Conservation (phyloP, 2,888 invertebrate genomes). For the Furcula furcula region DNA sequence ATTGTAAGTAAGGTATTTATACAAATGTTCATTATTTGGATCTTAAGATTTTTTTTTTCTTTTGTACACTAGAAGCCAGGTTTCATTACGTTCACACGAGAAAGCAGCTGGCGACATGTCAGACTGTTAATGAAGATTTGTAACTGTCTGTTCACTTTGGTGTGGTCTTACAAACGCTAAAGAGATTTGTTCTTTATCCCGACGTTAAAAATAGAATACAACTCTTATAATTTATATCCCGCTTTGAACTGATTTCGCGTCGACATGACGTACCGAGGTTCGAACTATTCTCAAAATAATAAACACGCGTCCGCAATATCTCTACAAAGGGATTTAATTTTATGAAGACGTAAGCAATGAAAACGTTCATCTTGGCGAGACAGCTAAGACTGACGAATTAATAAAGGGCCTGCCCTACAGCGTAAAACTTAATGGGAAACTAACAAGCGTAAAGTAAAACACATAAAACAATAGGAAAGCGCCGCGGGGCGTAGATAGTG, state of each 20-base stretch:
- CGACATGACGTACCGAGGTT: constrained; percentile 26
- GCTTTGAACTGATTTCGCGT: constrained; percentile 60
- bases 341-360: constrained; percentile 45
- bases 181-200: constrained; percentile 52
- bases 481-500: constrained; percentile 31
- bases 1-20: no score
- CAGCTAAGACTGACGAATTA: constrained; percentile 51
- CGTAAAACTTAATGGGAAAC: constrained; percentile 57
- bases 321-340: constrained; percentile 43
- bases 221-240: constrained; percentile 53
- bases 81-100: constrained; percentile 54
- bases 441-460: constrained; percentile 67
- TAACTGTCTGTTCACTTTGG: constrained; percentile 57
- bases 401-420: constrained; percentile 51
- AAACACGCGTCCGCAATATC: constrained; percentile 38
- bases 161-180: constrained; percentile 56
- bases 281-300: constrained; percentile 48
- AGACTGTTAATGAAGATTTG: constrained; percentile 73
- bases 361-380: constrained; percentile 39
- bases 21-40: no score
- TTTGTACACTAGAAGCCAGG: constrained; percentile 31
- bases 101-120: constrained; percentile 62
- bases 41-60: no score
- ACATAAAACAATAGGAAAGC: constrained; percentile 53
- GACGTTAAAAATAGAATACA: constrained; percentile 49